Base-by-base conservation (phyloP, 1,140 invertebrate genomes). In the Pseudobourletiella spinata region DNA sequence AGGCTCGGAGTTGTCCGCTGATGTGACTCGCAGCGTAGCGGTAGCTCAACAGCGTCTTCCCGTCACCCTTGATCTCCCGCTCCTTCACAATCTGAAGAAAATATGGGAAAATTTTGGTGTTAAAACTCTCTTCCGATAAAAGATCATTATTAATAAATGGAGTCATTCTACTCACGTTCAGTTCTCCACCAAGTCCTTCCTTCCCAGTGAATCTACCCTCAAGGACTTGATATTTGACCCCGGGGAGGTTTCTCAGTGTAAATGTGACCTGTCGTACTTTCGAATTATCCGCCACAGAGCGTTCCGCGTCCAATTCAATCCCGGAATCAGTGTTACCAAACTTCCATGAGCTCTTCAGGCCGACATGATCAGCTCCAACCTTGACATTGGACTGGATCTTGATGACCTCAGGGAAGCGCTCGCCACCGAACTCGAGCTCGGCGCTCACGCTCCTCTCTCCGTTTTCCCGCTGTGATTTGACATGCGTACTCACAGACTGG, bases 401-500 rank as follows among this genome's bases (percentile, higher is more conserved):
- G 25, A 8, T 24, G 3, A 18, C 18, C 16, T 8, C 22, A 14
- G 29, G 11, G 22, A 32, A 15, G 28, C 15, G 15, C 2, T 18
- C 28, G 4, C 25, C 26, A 3, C 22, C 25, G 4, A 39, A 11
- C 6, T 32, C 29, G 15, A 55, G 8, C 30, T 55, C 39, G 2
- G 29, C 52, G 16, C 22, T 16, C 4, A 55, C 3, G 6, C 28
- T 3, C 14, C n/a, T 55, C 22, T 22, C 3, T 25, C 22, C 30
- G 39, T 55, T 24, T 20, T 32, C 52, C 8, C 20, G 3, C 14
- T 32, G 30, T 6, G 52, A 55, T 2, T 57, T 46, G 15, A 69
- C 2, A 28, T 46, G 24, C 16, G 61, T 2, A 50, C 50, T 11
- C 8, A 35, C 6, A 11, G 2, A 15, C 4, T 3, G 3, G 18